Percentiles rank a stretch among this genome's conserved stretches.
Evolutionary conservation across 2,888 invertebrate genomes (phyloP).

Genomic region (Dasysyrphus albostriatus): DNA sequence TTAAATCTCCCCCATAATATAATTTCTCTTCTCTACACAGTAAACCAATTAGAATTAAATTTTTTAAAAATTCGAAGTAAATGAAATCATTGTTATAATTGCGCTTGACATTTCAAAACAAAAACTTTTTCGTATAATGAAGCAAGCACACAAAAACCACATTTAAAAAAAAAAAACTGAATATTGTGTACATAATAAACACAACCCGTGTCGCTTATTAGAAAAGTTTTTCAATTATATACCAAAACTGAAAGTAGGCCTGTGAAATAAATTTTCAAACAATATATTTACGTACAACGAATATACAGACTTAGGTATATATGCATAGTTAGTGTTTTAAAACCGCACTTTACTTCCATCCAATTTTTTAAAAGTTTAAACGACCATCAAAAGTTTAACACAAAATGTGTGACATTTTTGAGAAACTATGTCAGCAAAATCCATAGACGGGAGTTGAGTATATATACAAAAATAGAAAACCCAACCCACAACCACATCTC

Average conservation of each 20-base stretch:
- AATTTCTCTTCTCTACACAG: not conserved
- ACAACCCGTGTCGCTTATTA: conserved; percentile 29
- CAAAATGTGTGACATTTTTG: conserved; percentile 33
- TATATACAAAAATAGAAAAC: not conserved
- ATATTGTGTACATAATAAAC: conserved; percentile 6
- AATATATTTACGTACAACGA: not conserved
- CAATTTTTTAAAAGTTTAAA: not conserved
- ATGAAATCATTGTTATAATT: conserved; percentile 24
- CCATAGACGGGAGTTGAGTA: not conserved
- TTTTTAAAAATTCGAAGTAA: not conserved
- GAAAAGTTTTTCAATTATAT: conserved; percentile 36
- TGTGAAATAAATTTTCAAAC: conserved; percentile 16
- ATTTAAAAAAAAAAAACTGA: not conserved
- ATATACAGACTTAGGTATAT: not conserved
- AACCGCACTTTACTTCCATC: conserved; percentile 2
- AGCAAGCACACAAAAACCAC: not conserved
- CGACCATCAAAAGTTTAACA: conserved; percentile 31
- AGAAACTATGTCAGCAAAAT: conserved; percentile 18
- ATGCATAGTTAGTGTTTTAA: not conserved
- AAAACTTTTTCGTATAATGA: conserved; percentile 19
- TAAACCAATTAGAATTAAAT: not conserved
- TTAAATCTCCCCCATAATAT: not conserved
- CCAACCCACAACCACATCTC: not conserved
- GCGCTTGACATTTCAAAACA: conserved; percentile 9
- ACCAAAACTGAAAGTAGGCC: conserved; percentile 12